Conservation (phyloP, 2,888 invertebrate genomes). For the Mylabris sibirica region DNA sequence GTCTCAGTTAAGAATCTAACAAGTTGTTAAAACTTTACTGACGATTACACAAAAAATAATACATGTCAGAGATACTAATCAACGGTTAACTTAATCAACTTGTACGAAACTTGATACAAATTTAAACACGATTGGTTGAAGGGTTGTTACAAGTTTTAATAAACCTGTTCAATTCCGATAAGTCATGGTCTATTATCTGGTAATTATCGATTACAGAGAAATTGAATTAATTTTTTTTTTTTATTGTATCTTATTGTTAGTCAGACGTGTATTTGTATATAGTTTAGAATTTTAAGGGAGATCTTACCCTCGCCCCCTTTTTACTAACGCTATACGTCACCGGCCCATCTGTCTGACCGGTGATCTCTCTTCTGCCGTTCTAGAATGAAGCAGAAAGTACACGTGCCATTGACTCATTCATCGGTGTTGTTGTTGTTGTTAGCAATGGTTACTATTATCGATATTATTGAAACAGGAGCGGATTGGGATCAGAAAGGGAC, state of each 20-base stretch:
- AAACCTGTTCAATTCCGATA: background rate
- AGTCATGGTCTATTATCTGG: background rate
- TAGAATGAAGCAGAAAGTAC: background rate
- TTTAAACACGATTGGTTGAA: background rate
- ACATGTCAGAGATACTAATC: background rate
- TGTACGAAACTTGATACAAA: background rate
- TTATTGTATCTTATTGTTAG: too few species aligned
- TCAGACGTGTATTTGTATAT: too few species aligned
- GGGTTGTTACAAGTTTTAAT: background rate
- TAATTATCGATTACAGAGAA: background rate
- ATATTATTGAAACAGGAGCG: background rate
- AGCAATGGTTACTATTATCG: background rate
- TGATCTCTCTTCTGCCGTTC: background rate
- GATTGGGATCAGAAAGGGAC: too few species aligned
- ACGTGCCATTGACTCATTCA: constrained; percentile 13
- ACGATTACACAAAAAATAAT: background rate
- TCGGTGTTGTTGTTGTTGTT: background rate
- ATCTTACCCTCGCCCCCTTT: constrained; percentile 8
- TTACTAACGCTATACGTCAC: background rate
- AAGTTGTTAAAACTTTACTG: background rate
- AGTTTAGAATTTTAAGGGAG: background rate
- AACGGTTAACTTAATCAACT: background rate
- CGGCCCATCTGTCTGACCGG: constrained; percentile 3
- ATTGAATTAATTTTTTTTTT: background rate
- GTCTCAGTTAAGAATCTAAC: background rate